Conservation (phyloP, 2,113 vertebrate genomes). For the Dipodomys ordii region DNA sequence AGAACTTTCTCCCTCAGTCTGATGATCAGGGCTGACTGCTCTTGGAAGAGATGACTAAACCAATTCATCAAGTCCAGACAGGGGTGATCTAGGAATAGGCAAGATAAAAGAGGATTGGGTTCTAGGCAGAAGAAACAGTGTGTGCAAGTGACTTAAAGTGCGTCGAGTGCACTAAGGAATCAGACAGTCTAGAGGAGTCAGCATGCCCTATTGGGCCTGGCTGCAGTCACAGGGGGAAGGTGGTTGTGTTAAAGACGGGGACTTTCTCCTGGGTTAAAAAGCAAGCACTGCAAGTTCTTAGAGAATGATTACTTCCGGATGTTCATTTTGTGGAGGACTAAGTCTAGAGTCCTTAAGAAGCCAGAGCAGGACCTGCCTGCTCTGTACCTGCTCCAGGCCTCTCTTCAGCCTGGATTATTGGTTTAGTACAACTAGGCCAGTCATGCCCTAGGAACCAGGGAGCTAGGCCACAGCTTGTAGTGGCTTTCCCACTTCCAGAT, state of each 20-base stretch:
- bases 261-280: background rate
- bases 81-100: background rate
- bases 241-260: background rate
- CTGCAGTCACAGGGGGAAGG: background rate
- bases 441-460: background rate
- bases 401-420: background rate
- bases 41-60: background rate
- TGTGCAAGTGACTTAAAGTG: background rate
- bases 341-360: background rate
- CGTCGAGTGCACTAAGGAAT: background rate
- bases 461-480: background rate
- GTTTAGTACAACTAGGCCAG: too few relatives aligned
- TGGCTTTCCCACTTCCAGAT: background rate
- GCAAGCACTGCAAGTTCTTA: background rate
- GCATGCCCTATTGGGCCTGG: too few relatives aligned
- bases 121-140: background rate
- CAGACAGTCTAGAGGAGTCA: too few relatives aligned
- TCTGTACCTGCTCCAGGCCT: rapidly evolving
- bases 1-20: rapidly evolving
- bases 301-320: background rate
- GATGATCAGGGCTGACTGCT: background rate
- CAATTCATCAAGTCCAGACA: background rate
- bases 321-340: background rate
- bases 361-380: rapidly evolving
- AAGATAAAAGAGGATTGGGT: background rate